Evolutionary conservation across 2,888 invertebrate genomes (phyloP).

Genomic region (Plagodis pulveraria): DNA sequence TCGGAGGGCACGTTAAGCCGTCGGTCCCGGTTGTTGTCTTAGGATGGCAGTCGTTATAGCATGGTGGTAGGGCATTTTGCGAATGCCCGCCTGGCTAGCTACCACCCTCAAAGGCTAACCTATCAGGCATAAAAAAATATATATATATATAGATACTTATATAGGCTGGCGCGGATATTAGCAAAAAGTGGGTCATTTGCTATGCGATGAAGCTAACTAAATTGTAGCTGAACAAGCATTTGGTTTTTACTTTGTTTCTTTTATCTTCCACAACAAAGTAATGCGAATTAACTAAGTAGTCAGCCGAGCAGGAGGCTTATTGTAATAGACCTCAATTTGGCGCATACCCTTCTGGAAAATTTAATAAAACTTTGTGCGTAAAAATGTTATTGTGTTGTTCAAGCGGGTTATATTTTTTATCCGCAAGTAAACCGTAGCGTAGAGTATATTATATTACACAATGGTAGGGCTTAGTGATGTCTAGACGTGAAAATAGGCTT

Average conservation of each 20-base stretch:
- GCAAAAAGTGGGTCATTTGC: too few relatives aligned
- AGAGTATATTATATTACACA: conserved; percentile 21
- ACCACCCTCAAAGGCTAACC: too few relatives aligned
- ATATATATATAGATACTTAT: too few relatives aligned
- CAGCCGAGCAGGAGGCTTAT: conserved; percentile 22
- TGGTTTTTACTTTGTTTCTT: conserved; percentile 4
- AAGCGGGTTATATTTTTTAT: conserved; percentile 17
- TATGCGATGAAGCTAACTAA: background rate
- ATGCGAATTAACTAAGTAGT: conserved; percentile 12
- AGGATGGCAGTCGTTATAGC: too few relatives aligned
- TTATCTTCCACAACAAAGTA: conserved; percentile 7
- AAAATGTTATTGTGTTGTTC: conserved; percentile 26
- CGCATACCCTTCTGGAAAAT: conserved; percentile 20
- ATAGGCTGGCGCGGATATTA: too few relatives aligned
- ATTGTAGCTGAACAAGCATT: background rate
- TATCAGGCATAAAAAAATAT: too few relatives aligned
- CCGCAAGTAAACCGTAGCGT: conserved; percentile 5
- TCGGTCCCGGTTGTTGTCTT: too few relatives aligned
- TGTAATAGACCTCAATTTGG: conserved; percentile 30
- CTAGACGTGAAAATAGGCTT: conserved; percentile 27
- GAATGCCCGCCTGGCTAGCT: too few relatives aligned
- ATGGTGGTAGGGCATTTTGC: too few relatives aligned
- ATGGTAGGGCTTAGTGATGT: conserved; percentile 23
- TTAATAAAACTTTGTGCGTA: conserved; percentile 36
- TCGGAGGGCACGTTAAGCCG: too few relatives aligned